Evolutionary conservation across 2,797 vertebrate genomes (phyloP).

Genomic region (Peromyscus attwateri): DNA sequence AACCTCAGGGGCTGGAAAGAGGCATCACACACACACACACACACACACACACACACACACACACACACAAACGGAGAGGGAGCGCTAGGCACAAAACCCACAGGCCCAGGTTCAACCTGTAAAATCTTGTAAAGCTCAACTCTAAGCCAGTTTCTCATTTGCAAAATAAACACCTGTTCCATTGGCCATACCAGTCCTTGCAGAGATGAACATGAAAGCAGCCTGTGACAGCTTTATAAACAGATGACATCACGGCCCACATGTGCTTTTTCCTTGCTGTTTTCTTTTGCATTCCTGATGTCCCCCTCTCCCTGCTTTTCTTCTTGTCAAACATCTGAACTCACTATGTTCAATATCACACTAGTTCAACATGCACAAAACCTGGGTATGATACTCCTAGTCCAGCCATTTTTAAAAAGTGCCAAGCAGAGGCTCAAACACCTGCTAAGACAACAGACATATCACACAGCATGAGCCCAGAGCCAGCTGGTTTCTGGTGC

Average conservation of each 20-base stretch:
- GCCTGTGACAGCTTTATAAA: constrained; percentile 50
- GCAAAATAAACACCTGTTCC: constrained; percentile 56
- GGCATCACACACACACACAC: not conserved
- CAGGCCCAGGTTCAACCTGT: not conserved
- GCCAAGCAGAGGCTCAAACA: not conserved
- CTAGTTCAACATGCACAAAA: not conserved
- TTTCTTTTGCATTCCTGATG: constrained; percentile 47
- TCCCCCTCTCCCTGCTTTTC: constrained; percentile 27
- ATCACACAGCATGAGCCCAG: not conserved
- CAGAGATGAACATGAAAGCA: constrained; percentile 12
- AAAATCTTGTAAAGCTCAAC: not conserved
- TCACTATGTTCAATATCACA: not conserved
- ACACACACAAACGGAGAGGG: not conserved
- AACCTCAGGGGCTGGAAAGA: not conserved
- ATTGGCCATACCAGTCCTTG: not conserved
- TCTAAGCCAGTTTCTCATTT: constrained; percentile 32
- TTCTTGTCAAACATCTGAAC: constrained; percentile 54
- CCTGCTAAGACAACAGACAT: constrained; percentile 27
- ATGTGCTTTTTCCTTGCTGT: not conserved
- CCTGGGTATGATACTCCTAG: not conserved
- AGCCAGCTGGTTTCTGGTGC: not conserved
- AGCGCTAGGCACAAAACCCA: not conserved
- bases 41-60: not conserved
- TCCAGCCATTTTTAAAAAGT: not conserved
- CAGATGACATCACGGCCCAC: not conserved